These are phyloP conservation scores for Xanthorhoe spadicearia DNA, from an alignment of 2,888 invertebrate genomes.

Conservation along the genomic window DNA sequence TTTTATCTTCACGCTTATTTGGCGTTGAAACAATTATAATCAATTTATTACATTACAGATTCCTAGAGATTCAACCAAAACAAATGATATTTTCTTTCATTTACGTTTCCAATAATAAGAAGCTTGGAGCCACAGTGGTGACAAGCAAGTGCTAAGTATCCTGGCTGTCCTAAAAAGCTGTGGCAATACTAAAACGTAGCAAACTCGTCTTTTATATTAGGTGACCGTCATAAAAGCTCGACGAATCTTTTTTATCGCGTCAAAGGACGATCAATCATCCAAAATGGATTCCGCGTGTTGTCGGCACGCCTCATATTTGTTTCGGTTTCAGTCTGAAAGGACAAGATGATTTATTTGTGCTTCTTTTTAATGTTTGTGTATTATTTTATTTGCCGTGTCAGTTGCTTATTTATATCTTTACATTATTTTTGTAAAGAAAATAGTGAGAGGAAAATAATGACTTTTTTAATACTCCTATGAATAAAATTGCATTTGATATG, in stretches of 20 bases:
- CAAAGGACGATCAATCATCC: conserved; percentile 37
- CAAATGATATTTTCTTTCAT: no score
- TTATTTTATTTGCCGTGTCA: background rate
- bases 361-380: background rate
- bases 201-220: conserved; percentile 38
- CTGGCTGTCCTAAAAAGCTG: background rate
- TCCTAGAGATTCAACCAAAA: no score
- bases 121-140: no score
- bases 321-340: conserved; percentile 17
- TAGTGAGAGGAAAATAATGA: no score
- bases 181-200: conserved; percentile 37
- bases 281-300: conserved; percentile 34
- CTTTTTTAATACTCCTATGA: no score
- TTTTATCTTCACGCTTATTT: no score
- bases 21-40: no score
- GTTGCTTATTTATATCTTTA: background rate
- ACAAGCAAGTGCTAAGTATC: no score
- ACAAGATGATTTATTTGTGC: conserved; percentile 1
- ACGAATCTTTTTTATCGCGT: conserved; percentile 32
- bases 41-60: no score
- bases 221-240: conserved; percentile 39
- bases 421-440: no score
- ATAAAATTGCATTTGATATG: no score
- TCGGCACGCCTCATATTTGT: conserved; percentile 30
- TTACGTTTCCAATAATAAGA: no score